Evolutionary conservation across 1,140 invertebrate genomes (phyloP), one percentile per base, ranked within the genome.

Genomic region (Lepidurus packardi): DNA sequence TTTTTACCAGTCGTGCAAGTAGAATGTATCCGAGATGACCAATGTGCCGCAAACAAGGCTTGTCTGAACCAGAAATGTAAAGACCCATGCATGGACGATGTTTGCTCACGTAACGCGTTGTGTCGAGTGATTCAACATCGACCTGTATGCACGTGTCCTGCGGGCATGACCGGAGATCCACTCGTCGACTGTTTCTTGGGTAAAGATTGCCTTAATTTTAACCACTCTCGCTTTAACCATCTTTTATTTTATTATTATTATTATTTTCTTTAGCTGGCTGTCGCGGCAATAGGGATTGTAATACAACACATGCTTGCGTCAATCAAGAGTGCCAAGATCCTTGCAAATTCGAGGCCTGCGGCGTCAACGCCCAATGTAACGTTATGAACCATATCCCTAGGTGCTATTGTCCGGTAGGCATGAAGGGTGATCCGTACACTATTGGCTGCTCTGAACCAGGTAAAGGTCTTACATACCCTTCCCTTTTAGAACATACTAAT

Each of bases 151-250:
- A 89, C 91, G 1, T 97, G 95, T 83, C 88, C 90, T 80, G 91
- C 93, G 81, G 93, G 92, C 9, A 93, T 90, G 81, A 92, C 92
- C 82, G 94, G 94, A 83, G 93, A 95, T 84, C 92, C 94, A 24
- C 90, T 94, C 81, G 89, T 89, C 74, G 89, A 90, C 81, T 95
- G 94, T 83, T 11, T 82, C 21, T 84, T 53, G 78, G 78, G 75
- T 79, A 78, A 79, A 77, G 74, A 24, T 16, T 16, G 11, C 43
- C 65, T 78, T 21, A 45, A 24, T 11, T 13, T 79, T 44, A 25
- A 45, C 16, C 34, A 79, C 4, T 43, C 41, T 44, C 21, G 43
- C 34, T 11, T 16, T 43, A 34, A 34, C 34, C 3, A 34, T 34
- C 34, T 34, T 47, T 76, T 82, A n/a, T n/a, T n/a, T n/a, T n/a